Percentiles rank a stretch among this genome's conserved stretches.
These are phyloP conservation scores for Okapia johnstoni DNA, from an alignment of 2,113 vertebrate genomes.

Conservation along the genomic window DNA sequence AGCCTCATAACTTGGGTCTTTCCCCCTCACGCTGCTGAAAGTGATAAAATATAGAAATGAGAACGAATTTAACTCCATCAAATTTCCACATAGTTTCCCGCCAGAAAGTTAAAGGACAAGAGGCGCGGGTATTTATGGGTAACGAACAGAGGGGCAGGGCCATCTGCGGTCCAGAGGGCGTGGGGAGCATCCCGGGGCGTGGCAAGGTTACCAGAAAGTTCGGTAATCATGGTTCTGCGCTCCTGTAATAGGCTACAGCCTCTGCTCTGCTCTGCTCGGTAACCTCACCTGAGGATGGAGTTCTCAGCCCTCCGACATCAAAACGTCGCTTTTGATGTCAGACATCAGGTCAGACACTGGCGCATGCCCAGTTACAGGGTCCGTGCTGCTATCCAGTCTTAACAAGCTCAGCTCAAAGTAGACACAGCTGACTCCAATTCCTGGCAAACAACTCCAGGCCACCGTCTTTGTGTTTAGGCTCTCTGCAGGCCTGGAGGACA, in stretches of 20 bases:
- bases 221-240: background rate
- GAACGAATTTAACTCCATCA: background rate
- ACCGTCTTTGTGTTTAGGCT: background rate
- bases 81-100: background rate
- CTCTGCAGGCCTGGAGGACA: background rate
- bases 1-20: background rate
- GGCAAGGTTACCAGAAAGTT: background rate
- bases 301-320: background rate
- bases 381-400: background rate
- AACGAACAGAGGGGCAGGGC: background rate
- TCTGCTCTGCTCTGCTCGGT: background rate
- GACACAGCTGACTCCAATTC: background rate
- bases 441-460: background rate
- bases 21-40: background rate
- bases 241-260: background rate
- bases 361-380: background rate
- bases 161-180: fast-evolving
- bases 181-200: background rate
- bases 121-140: background rate
- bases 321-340: background rate
- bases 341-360: background rate
- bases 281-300: background rate
- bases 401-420: background rate
- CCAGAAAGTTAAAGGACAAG: background rate
- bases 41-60: background rate